These are phyloP conservation scores for Catharus fuscescens DNA, from an alignment of 2,113 vertebrate species.

Conservation along the genomic window DNA sequence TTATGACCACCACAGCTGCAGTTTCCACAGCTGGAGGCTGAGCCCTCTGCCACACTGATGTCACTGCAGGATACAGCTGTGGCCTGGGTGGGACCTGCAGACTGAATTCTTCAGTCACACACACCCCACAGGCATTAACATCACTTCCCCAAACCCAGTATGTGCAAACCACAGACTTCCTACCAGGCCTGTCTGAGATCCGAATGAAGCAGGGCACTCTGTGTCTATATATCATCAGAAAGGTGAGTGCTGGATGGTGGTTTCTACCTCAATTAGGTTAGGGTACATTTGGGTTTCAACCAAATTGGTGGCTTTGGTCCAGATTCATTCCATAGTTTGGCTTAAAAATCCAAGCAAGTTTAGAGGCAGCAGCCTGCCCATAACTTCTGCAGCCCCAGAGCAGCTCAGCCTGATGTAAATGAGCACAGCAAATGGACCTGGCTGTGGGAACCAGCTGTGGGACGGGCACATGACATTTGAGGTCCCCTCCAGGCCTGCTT, in stretches of 20 bases:
- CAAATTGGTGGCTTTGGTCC: neutral
- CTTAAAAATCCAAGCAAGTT: neutral
- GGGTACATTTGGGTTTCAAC: neutral
- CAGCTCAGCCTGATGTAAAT: neutral
- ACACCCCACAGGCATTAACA: neutral
- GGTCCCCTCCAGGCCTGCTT: neutral
- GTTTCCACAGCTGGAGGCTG: neutral
- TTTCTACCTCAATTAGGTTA: slow-evolving; percentile 4
- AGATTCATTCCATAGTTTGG: neutral
- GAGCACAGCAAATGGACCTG: neutral
- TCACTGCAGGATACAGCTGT: neutral
- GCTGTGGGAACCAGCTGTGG: neutral
- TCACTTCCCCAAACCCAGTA: neutral
- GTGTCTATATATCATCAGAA: accelerated
- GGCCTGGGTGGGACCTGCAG: neutral
- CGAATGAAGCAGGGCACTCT: neutral
- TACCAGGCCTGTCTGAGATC: neutral
- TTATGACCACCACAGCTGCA: neutral
- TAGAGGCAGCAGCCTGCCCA: neutral
- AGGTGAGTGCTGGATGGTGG: neutral
- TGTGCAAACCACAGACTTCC: neutral
- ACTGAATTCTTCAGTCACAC: neutral
- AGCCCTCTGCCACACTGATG: neutral
- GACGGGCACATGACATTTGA: neutral
- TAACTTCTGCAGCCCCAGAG: neutral